A percentile compares a stretch with the other conserved stretches of the same genome.
These are phyloP conservation scores for Dilophus febrilis DNA, from an alignment of 2,888 invertebrate species.

Conservation along the genomic window DNA sequence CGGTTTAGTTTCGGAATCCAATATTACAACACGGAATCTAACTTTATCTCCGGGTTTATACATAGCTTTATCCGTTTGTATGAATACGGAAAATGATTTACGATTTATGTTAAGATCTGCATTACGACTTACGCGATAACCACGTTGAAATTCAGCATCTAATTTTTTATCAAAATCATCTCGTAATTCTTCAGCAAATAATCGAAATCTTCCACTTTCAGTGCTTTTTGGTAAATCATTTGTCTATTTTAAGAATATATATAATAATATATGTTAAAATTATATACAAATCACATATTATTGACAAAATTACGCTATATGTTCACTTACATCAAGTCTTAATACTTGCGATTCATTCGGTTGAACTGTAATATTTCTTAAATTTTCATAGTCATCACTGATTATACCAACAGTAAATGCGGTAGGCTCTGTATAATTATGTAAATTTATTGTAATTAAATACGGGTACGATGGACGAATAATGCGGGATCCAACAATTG, in stretches of 20 bases:
- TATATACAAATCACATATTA: not conserved
- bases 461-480: slow-evolving; percentile 71
- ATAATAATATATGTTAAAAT: not conserved
- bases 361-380: slow-evolving; percentile 41
- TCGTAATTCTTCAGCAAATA: too few relatives aligned
- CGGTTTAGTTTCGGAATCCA: slow-evolving; percentile 60
- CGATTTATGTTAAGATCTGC: slow-evolving; percentile 53
- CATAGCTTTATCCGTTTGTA: slow-evolving; percentile 83
- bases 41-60: slow-evolving; percentile 77
- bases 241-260: slow-evolving; percentile 5
- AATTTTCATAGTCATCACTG: slow-evolving; percentile 30
- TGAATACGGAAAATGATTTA: slow-evolving; percentile 69
- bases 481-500: slow-evolving; percentile 63
- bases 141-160: slow-evolving; percentile 53
- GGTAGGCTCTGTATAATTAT: slow-evolving; percentile 39
- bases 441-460: slow-evolving; percentile 58
- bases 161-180: slow-evolving; percentile 27
- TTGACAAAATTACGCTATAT: too few relatives aligned
- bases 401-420: slow-evolving; percentile 59
- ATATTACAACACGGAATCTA: slow-evolving; percentile 39
- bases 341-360: slow-evolving; percentile 53
- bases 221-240: too few relatives aligned
- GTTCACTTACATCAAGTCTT: slow-evolving; percentile 44
- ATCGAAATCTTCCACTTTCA: too few relatives aligned
- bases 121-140: slow-evolving; percentile 55